Percentiles rank a stretch among this genome's conserved stretches.
phyloP scores from a whole-genome alignment of 1,140 invertebrate species.

The Drosophila sturtevanti region DNA sequence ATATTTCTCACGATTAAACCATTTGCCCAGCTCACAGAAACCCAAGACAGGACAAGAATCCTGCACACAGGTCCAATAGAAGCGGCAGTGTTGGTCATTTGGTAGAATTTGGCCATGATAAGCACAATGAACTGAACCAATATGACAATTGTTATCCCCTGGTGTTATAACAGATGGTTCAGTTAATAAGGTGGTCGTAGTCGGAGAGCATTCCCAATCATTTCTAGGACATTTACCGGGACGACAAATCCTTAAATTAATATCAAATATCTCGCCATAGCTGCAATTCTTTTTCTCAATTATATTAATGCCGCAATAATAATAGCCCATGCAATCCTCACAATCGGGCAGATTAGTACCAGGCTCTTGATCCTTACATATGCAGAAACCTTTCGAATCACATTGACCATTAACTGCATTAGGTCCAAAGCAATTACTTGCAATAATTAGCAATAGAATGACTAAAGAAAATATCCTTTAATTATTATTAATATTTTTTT shows the following conservation, averaged over 20 bases:
- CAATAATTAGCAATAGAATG: slow-evolving; percentile 10
- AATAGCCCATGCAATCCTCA: slow-evolving; percentile 49
- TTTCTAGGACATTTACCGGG: slow-evolving; percentile 34
- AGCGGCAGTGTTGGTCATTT: slow-evolving; percentile 46
- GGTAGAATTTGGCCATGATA: slow-evolving; percentile 46
- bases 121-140: slow-evolving; percentile 28
- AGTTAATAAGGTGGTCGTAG: no score
- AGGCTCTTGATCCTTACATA: slow-evolving; percentile 32
- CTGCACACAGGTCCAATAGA: slow-evolving; percentile 50
- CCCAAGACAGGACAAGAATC: slow-evolving; percentile 40
- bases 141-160: not conserved
- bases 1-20: slow-evolving; percentile 49
- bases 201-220: slow-evolving; percentile 14
- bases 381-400: slow-evolving; percentile 17
- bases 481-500: not conserved
- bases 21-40: slow-evolving; percentile 57
- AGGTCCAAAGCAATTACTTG: not conserved
- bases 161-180: not conserved
- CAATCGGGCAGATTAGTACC: slow-evolving; percentile 43
- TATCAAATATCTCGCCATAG: slow-evolving; percentile 23
- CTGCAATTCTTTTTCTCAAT: slow-evolving; percentile 19
- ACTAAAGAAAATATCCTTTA: slow-evolving; percentile 18
- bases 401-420: not conserved
- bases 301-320: slow-evolving; percentile 22
- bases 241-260: slow-evolving; percentile 12